Evolutionary conservation across 1,140 invertebrate species (phyloP).

Genomic region (Ericerus pela): DNA sequence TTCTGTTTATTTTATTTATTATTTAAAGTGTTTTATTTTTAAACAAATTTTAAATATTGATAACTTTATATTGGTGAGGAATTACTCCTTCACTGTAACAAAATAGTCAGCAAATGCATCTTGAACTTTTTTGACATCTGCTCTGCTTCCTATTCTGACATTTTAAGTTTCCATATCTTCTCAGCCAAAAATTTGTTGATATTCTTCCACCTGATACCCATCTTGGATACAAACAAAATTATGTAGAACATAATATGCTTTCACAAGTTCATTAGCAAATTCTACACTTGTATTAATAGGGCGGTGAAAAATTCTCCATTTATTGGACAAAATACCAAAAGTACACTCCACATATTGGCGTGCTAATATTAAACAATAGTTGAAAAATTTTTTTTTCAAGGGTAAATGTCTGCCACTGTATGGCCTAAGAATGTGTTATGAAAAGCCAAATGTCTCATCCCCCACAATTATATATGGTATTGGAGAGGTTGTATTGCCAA

Average conservation of each 20-base stretch:
- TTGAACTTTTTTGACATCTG: not conserved
- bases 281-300: conserved; percentile 23
- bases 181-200: conserved; percentile 10
- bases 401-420: conserved; percentile 14
- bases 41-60: too few species aligned
- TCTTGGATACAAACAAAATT: conserved; percentile 23
- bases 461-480: conserved; percentile 19
- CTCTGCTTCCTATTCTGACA: not conserved
- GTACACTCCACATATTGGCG: conserved; percentile 31
- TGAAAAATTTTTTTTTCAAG: conserved; percentile 27
- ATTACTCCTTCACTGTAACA: conserved; percentile 1
- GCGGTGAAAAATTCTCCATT: conserved; percentile 25
- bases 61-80: conserved; percentile 5
- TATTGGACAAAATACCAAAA: conserved; percentile 29
- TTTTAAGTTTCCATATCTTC: conserved; percentile 4
- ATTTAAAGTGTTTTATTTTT: too few species aligned
- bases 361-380: conserved; percentile 27
- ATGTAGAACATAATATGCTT: conserved; percentile 25
- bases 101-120: conserved; percentile 2
- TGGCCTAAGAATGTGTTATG: conserved; percentile 27
- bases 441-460: conserved; percentile 33
- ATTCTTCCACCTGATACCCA: conserved; percentile 20
- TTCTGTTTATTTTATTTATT: too few species aligned
- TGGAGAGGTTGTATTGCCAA: conserved; percentile 20
- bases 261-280: conserved; percentile 22